These are phyloP conservation scores for Takifugu rubripes DNA, from an alignment of 2,797 vertebrate species.

Conservation along the genomic window DNA sequence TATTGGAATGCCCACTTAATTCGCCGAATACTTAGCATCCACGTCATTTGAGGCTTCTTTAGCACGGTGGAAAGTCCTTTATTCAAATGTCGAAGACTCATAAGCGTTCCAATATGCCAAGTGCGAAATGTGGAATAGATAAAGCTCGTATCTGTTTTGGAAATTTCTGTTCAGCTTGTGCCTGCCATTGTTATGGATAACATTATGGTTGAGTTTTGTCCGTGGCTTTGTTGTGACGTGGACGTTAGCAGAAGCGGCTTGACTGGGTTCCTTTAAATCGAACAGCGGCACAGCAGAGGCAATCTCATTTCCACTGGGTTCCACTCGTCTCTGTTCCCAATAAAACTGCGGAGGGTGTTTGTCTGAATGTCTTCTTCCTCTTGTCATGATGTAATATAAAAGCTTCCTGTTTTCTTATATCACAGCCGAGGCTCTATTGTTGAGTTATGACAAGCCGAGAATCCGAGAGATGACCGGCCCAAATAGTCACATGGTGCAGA, in stretches of 20 bases:
- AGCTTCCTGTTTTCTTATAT: conserved; percentile 33
- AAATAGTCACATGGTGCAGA: background rate
- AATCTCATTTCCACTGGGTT: conserved; percentile 37
- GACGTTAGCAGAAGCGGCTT: conserved; percentile 38
- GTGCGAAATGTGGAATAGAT: conserved; percentile 53
- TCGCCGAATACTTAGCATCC: conserved; percentile 25
- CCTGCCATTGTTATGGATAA: conserved; percentile 61
- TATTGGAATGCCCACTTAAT: conserved; percentile 43
- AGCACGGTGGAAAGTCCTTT: conserved; percentile 14
- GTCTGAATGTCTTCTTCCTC: conserved; percentile 46
- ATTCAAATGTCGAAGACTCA: conserved; percentile 22
- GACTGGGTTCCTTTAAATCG: conserved; percentile 46
- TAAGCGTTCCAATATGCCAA: conserved; percentile 20
- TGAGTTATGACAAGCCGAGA: conserved; percentile 33
- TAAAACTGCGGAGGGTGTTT: conserved; percentile 45
- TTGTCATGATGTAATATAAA: conserved; percentile 58
- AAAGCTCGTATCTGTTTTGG: conserved; percentile 62
- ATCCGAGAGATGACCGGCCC: conserved; percentile 4
- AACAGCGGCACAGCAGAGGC: conserved; percentile 32
- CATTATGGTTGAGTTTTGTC: conserved; percentile 32
- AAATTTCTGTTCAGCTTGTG: conserved; percentile 40
- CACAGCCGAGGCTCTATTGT: conserved; percentile 34
- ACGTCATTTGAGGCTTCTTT: conserved; percentile 8
- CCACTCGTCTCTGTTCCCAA: conserved; percentile 49
- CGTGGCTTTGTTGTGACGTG: conserved; percentile 56